A percentile compares a stretch with the other conserved stretches of the same genome.
Evolutionary conservation across 1,140 invertebrate species (phyloP).

Genomic region (Acromyrmex heyeri): DNA sequence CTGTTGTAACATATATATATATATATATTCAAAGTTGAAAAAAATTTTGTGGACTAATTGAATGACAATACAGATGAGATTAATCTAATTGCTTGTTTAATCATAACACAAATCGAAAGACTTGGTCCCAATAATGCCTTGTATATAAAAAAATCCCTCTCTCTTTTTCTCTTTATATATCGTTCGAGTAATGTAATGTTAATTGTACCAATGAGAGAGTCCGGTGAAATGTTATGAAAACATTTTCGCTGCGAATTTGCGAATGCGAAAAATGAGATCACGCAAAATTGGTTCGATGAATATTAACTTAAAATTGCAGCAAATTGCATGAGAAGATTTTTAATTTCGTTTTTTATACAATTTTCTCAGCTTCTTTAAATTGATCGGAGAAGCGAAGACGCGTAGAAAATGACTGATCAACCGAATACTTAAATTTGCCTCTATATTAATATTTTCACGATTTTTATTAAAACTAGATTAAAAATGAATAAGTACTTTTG

Average conservation of each 20-base stretch:
- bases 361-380: background rate
- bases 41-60: slow-evolving; percentile 29
- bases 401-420: slow-evolving; percentile 15
- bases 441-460: background rate
- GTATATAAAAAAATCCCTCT: slow-evolving; percentile 47
- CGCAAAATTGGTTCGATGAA: slow-evolving; percentile 35
- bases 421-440: slow-evolving; percentile 22
- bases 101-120: slow-evolving; percentile 25
- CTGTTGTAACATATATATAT: slow-evolving; percentile 8
- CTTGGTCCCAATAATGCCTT: slow-evolving; percentile 39
- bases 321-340: slow-evolving; percentile 10
- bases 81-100: slow-evolving; percentile 51
- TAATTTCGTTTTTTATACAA: slow-evolving; percentile 24
- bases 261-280: background rate
- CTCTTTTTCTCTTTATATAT: background rate
- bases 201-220: slow-evolving; percentile 3
- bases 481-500: background rate
- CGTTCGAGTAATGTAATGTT: slow-evolving; percentile 14
- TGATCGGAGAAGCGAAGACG: slow-evolving; percentile 10
- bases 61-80: background rate
- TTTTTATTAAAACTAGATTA: slow-evolving; percentile 3
- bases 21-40: background rate
- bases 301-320: slow-evolving; percentile 29
- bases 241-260: background rate
- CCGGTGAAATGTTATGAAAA: slow-evolving; percentile 9